These are phyloP conservation scores for Taphrorychus bicolor DNA, from an alignment of 2,888 invertebrate species.

Conservation along the genomic window DNA sequence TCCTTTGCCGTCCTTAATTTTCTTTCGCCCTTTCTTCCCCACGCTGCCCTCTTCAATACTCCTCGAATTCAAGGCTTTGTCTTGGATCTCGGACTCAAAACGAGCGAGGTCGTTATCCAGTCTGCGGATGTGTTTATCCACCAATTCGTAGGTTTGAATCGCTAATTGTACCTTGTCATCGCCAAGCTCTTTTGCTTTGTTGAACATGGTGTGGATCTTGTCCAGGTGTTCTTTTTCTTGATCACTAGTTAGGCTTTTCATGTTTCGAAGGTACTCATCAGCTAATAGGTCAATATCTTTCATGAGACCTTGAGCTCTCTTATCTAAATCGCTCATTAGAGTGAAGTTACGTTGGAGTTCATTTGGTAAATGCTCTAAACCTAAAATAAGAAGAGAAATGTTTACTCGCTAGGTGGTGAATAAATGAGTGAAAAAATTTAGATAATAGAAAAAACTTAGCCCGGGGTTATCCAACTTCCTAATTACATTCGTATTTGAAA, in stretches of 20 bases:
- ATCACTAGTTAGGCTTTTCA: conserved; percentile 75
- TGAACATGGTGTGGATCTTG: conserved; percentile 86
- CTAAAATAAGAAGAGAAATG: conserved; percentile 57
- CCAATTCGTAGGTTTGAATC: conserved; percentile 97
- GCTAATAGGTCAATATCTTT: conserved; percentile 90
- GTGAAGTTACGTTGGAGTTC: conserved; percentile 96
- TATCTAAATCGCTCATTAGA: conserved; percentile 93
- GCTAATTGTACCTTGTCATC: conserved; percentile 98
- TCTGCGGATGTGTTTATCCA: conserved; percentile 96
- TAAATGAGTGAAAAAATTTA: too few relatives aligned
- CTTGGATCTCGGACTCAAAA: conserved; percentile 96
- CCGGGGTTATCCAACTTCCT: too few relatives aligned
- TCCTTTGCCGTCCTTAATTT: conserved; percentile 69
- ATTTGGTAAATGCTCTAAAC: conserved; percentile 92
- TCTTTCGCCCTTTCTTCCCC: conserved; percentile 73
- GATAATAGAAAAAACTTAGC: neutral
- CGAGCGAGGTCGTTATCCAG: conserved; percentile 95
- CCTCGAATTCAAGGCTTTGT: conserved; percentile 83
- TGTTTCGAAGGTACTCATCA: conserved; percentile 78
- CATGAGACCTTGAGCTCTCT: conserved; percentile 88
- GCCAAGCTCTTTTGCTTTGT: conserved; percentile 94
- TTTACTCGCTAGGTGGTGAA: neutral
- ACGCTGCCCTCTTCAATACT: conserved; percentile 71
- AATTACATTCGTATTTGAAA: too few relatives aligned
- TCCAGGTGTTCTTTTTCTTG: conserved; percentile 84